These are phyloP conservation scores for Drosophila ercepeae DNA, from an alignment of 1,140 invertebrate genomes.

Conservation along the genomic window DNA sequence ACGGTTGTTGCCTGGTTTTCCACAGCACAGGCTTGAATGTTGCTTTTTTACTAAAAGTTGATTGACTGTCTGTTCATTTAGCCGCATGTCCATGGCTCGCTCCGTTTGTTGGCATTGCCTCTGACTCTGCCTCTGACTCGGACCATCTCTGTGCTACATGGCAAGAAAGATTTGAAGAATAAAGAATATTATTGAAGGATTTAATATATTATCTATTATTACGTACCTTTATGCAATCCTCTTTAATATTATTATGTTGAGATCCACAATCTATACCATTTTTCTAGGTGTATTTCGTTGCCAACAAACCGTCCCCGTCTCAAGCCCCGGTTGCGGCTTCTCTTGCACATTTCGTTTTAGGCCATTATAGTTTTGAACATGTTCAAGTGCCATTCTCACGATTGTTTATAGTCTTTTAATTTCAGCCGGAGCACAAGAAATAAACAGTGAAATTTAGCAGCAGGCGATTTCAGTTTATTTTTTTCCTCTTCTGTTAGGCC, in stretches of 20 bases:
- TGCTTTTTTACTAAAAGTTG: constrained; percentile 74
- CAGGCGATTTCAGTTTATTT: constrained; percentile 55
- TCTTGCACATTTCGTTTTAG: constrained; percentile 79
- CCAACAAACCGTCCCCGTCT: constrained; percentile 5
- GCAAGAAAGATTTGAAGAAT: constrained; percentile 1
- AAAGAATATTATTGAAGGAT: too few relatives aligned
- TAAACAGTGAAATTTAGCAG: constrained; percentile 81
- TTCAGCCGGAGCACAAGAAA: constrained; percentile 76
- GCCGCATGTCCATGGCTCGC: constrained; percentile 67
- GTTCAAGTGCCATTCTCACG: constrained; percentile 82
- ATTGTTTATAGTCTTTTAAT: constrained; percentile 82
- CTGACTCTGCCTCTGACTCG: constrained; percentile 10
- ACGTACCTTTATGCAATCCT: too few relatives aligned
- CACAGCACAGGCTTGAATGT: constrained; percentile 54
- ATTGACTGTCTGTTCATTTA: constrained; percentile 82
- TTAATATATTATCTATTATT: too few relatives aligned
- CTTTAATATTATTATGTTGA: too few relatives aligned
- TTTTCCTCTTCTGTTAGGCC: constrained; percentile 9
- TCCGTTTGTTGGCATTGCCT: constrained; percentile 70
- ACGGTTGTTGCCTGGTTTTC: constrained; percentile 26
- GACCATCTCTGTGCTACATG: constrained; percentile 22
- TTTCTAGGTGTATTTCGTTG: constrained; percentile 12
- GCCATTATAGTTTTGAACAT: constrained; percentile 81
- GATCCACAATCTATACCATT: too few relatives aligned
- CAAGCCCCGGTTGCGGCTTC: constrained; percentile 39